phyloP scores from a whole-genome alignment of 2,888 invertebrate species.

The Diarsia rubi region DNA sequence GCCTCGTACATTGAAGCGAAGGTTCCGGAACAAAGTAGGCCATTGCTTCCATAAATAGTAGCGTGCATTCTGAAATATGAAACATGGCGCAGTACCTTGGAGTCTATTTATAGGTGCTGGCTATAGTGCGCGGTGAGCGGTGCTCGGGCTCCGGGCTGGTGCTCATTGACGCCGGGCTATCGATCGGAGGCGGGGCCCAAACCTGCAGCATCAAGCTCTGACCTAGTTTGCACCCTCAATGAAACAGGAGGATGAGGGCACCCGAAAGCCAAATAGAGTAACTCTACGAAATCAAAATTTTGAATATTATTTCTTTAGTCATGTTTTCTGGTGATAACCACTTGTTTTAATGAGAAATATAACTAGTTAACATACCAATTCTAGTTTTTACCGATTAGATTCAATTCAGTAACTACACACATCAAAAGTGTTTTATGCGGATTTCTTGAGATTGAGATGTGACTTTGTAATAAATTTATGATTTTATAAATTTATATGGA shows the following conservation, averaged over 20 bases:
- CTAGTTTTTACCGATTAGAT: neutral
- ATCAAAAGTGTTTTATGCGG: too few species aligned
- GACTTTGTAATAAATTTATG: too few species aligned
- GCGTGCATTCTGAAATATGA: constrained; percentile 51
- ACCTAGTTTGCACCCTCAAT: constrained; percentile 87
- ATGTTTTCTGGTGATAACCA: neutral
- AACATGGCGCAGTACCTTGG: constrained; percentile 70
- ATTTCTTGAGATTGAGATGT: too few species aligned
- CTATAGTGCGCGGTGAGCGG: constrained; percentile 67
- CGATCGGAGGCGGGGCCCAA: constrained; percentile 81
- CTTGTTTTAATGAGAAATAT: constrained; percentile 1
- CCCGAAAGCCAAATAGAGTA: constrained; percentile 42
- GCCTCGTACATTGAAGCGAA: constrained; percentile 30
- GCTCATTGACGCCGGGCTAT: constrained; percentile 85
- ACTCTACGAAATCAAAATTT: constrained; percentile 17
- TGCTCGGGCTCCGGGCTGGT: constrained; percentile 72
- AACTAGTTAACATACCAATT: constrained; percentile 6
- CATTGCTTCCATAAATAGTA: constrained; percentile 49
- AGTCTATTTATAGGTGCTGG: constrained; percentile 79
- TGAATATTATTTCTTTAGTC: neutral
- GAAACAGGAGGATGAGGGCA: constrained; percentile 74
- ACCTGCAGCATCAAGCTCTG: constrained; percentile 80
- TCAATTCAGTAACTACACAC: constrained; percentile 13
- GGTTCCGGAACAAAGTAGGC: constrained; percentile 46
- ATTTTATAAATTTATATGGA: too few species aligned